These are phyloP conservation scores for Atrichornis clamosus DNA, from an alignment of 2,113 vertebrate genomes.

Conservation along the genomic window DNA sequence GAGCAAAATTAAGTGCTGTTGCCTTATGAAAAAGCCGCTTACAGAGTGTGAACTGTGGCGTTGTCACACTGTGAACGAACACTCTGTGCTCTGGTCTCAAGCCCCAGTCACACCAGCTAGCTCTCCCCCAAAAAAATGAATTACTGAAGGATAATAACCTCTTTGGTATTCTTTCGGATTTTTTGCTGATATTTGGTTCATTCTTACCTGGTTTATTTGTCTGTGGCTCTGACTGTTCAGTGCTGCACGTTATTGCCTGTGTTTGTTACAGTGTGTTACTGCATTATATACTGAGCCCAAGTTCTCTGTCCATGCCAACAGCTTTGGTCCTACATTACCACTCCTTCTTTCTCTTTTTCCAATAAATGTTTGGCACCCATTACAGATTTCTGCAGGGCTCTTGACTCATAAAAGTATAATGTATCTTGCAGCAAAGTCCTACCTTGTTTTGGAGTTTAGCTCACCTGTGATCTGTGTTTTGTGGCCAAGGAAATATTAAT, in stretches of 20 bases:
- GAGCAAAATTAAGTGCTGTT: constrained; percentile 50
- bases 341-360: neutral
- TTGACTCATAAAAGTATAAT: neutral
- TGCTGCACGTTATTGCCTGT: accelerated
- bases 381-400: neutral
- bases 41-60: neutral
- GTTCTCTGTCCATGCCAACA: neutral
- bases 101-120: neutral
- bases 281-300: neutral
- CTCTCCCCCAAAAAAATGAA: neutral
- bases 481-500: constrained; percentile 26
- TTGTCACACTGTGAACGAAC: neutral
- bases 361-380: neutral
- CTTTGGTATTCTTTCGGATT: neutral
- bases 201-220: neutral
- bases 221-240: neutral
- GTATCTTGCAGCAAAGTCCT: neutral
- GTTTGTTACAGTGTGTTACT: neutral
- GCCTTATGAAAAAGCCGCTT: constrained; percentile 30
- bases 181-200: neutral
- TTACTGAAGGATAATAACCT: neutral
- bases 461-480: constrained; percentile 9
- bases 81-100: neutral
- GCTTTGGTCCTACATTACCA: neutral
- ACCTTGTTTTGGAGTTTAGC: neutral